Percentiles rank a stretch among this genome's conserved stretches.
Conservation (phyloP, 2,888 invertebrate species). For the Lacanobia oleracea region DNA sequence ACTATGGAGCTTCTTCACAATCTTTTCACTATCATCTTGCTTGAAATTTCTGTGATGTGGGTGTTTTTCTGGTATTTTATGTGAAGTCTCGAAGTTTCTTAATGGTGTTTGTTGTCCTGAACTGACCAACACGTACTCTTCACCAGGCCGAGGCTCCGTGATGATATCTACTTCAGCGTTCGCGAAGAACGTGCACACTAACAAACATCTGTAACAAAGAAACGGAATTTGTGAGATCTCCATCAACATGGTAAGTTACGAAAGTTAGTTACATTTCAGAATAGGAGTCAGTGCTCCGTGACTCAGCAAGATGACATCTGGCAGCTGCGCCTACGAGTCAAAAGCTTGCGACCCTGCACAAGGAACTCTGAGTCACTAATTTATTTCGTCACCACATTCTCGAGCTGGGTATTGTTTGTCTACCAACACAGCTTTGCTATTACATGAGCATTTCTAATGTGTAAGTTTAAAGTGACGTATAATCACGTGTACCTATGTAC, state of each 20-base stretch:
- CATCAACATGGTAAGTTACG: slow-evolving; percentile 71
- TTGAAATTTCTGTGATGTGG: slow-evolving; percentile 80
- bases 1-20: slow-evolving; percentile 80
- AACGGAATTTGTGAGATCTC: slow-evolving; percentile 62
- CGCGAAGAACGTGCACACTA: slow-evolving; percentile 85
- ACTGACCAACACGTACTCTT: slow-evolving; percentile 92
- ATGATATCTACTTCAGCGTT: slow-evolving; percentile 91
- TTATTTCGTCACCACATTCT: slow-evolving; percentile 81
- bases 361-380: slow-evolving; percentile 83
- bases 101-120: slow-evolving; percentile 87
- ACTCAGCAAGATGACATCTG: slow-evolving; percentile 85
- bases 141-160: slow-evolving; percentile 92
- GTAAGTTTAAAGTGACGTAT: slow-evolving; percentile 67
- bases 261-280: slow-evolving; percentile 72
- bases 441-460: slow-evolving; percentile 70
- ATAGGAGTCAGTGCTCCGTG: slow-evolving; percentile 79
- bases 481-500: slow-evolving; percentile 64
- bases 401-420: slow-evolving; percentile 69
- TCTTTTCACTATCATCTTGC: slow-evolving; percentile 86
- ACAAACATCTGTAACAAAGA: slow-evolving; percentile 89
- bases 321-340: slow-evolving; percentile 78
- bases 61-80: slow-evolving; percentile 92
- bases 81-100: slow-evolving; percentile 92
- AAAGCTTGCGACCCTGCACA: slow-evolving; percentile 71
- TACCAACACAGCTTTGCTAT: slow-evolving; percentile 58